phyloP scores from a whole-genome alignment of 2,113 vertebrate genomes.

The Caranx ignobilis region DNA sequence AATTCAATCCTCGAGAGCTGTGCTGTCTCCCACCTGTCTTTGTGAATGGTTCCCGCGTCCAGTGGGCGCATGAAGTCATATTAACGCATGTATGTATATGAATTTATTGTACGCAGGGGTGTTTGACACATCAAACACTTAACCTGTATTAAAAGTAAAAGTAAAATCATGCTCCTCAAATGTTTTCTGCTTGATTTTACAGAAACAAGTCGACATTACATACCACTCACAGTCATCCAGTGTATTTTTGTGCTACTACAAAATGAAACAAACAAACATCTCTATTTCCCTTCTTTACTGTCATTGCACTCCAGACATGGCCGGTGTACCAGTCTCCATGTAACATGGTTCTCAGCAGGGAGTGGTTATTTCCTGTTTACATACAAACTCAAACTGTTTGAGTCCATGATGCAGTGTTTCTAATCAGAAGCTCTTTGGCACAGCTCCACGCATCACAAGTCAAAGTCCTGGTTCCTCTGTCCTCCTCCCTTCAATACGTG shows the following conservation, averaged over 20 bases:
- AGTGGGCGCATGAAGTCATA: background rate
- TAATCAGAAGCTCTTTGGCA: background rate
- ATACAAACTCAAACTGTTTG: background rate
- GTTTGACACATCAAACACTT: background rate
- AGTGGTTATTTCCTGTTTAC: background rate
- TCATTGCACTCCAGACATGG: background rate
- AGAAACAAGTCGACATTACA: background rate
- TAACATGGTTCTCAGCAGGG: background rate
- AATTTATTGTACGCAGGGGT: too few relatives aligned
- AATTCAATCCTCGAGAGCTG: background rate
- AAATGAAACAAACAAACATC: background rate
- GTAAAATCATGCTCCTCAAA: conserved; percentile 9
- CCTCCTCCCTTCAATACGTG: background rate
- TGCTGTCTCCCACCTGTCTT: background rate
- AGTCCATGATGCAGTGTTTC: background rate
- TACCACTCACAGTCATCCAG: background rate
- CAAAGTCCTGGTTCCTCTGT: conserved; percentile 2
- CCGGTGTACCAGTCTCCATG: background rate
- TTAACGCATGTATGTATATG: background rate
- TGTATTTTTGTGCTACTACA: conserved; percentile 13
- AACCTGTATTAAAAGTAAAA: background rate
- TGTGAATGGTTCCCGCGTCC: background rate
- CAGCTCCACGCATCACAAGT: background rate
- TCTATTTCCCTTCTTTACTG: background rate
- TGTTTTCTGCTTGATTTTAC: background rate